Evolutionary conservation across 2,113 vertebrate genomes (phyloP), one percentile per base, ranked within the genome.

Genomic region (Lota lota): DNA sequence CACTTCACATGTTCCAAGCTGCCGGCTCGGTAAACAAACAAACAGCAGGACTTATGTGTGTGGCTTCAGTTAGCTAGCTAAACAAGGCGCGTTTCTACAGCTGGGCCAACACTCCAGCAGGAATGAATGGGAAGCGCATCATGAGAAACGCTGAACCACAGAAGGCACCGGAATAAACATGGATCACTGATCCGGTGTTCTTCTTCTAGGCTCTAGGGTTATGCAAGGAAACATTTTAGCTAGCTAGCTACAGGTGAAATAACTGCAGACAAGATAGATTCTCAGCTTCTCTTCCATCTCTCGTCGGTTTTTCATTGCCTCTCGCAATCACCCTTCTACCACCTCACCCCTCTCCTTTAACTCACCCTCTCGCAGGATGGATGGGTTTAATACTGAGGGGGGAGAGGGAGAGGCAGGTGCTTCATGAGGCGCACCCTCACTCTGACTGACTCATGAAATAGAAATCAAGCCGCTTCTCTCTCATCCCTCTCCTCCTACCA

Each of bases 361-460:
- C 61, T 3, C 61, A 1, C 61, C 15, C 36, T 64, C 74, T 71
- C 67, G 60, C 57, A 81, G 78, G 81, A 90, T 90, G 80, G 88
- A 90, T 88, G 82, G 78, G 72, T 90, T 88, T 88, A 88, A 90
- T 90, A 84, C 79, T n/a, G 51, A 69, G 79, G 64, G 72, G 75
- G 77, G 79, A 59, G 69, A 79, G 74, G 80, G 69, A 69, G 69
- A 79, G 69, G 63, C 71, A 63, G 53, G 74, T 80, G 63, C 68
- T 64, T 77, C 66, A 60, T 51, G 53, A 64, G 71, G 64, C 61
- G 64, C 72, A 63, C 79, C 63, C 78, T 80, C 73, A 66, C 20
- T 78, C 70, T 24, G 51, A 58, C 75, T 76, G 61, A 68, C 69
- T 76, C 21, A 2, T 64, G 22, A 61, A 65, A 81, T 67, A 70